Evolutionary conservation across 2,113 vertebrate genomes (phyloP), one percentile per base, ranked within the genome.

Genomic region (Cettia cetti): DNA sequence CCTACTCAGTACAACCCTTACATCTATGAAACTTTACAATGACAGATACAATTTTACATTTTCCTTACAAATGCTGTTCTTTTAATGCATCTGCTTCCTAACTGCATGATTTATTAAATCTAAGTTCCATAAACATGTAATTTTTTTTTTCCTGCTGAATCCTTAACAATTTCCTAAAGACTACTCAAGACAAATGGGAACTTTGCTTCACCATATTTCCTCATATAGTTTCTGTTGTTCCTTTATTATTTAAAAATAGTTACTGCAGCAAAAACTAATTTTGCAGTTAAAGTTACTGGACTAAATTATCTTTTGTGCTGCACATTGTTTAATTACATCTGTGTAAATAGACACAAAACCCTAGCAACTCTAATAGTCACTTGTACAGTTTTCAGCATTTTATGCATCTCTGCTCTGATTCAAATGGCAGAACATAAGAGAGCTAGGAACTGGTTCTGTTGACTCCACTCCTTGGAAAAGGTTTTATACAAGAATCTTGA

Each of bases 101-200:
- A 86, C 13, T 20, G 52, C 47, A 80, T 42, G 50, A 91, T 91
- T 90, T 85, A 85, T 85, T 45, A 87, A 69, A 79, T 42, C 31
- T 45, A 79, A 57, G 21, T 91, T 61, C 69, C 64, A 86, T 97
- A 96, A 97, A 95, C 71, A 83, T 92, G 79, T 90, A 91, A 78
- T 93, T 94, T 76, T 95, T n/a, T n/a, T 91, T 95, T 92, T 85
- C 72, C 75, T 39, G 37, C 81, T 85, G 83, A 82, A 86, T 63
- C 66, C 94, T 97, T 96, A 92, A 63, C 84, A 56, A 56, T 92
- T 88, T 96, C 81, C 94, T 88, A 95, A 87, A 50, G 71, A 77
- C 40, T 57, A 57, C 65, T 94, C 40, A 82, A 85, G 50, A 82
- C 86, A 96, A 95, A 97, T 24, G 17, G 35, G 70, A 94, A 84